Percentiles rank a stretch among this genome's conserved stretches.
phyloP scores from a whole-genome alignment of 2,113 vertebrate genomes.

The Paedocypris sp. region DNA sequence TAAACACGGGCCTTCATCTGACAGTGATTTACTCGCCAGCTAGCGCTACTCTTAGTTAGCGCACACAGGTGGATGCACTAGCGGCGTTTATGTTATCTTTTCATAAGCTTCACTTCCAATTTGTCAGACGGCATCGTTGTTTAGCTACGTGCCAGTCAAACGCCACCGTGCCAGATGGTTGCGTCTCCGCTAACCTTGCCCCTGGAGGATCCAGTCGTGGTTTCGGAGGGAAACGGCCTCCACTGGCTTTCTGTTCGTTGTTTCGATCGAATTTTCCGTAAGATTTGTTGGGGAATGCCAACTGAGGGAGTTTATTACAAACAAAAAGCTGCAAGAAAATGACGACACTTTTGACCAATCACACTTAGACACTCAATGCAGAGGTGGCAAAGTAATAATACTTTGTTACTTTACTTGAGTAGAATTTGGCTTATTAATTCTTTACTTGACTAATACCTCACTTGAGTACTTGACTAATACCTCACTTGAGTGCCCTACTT shows the following conservation, averaged over 20 bases:
- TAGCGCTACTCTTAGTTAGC: constrained; percentile 73
- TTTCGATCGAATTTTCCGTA: no score
- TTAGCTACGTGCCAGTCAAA: constrained; percentile 79
- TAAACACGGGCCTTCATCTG: constrained; percentile 77
- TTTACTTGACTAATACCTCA: no score
- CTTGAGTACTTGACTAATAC: no score
- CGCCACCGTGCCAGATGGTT: constrained; percentile 73
- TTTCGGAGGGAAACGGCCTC: constrained; percentile 49
- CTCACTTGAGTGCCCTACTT: no score
- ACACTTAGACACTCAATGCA: no score
- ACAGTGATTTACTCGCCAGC: constrained; percentile 70
- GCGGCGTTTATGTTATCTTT: constrained; percentile 83
- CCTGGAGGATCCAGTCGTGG: constrained; percentile 65
- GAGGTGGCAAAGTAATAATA: no score
- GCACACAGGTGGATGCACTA: constrained; percentile 78
- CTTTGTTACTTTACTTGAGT: no score
- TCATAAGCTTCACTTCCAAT: constrained; percentile 86
- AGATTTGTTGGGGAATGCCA: no score
- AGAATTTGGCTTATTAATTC: no score
- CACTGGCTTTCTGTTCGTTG: constrained; percentile 10
- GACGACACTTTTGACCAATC: no score
- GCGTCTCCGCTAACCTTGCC: constrained; percentile 68
- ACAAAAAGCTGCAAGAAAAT: no score
- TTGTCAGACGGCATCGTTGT: constrained; percentile 94
- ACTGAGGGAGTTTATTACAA: no score